phyloP scores from a whole-genome alignment of 2,888 invertebrate genomes.

The Dryocosmus kuriphilus region DNA sequence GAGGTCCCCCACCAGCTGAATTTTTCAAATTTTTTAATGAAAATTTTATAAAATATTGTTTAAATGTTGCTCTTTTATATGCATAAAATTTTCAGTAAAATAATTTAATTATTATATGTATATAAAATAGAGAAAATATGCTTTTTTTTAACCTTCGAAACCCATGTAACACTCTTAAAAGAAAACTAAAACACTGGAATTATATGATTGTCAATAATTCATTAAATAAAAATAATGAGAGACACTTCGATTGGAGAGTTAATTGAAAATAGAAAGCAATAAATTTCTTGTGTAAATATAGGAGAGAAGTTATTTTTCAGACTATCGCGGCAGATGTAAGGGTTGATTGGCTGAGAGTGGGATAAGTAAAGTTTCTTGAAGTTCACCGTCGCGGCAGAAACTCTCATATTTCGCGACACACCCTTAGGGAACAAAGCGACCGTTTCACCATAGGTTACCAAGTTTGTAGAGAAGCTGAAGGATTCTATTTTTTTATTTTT shows the following conservation, averaged over 20 bases:
- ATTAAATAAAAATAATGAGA: not conserved
- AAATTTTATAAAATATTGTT: too few relatives aligned
- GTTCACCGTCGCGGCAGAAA: conserved; percentile 52
- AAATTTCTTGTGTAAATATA: conserved; percentile 36
- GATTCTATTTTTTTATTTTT: not conserved
- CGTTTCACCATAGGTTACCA: conserved; percentile 46
- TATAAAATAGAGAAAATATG: too few relatives aligned
- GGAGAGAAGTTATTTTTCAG: conserved; percentile 42
- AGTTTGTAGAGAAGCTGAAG: conserved; percentile 9
- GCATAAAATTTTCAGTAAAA: too few relatives aligned
- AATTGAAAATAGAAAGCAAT: not conserved
- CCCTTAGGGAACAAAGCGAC: conserved; percentile 50
- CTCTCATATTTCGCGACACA: conserved; percentile 64
- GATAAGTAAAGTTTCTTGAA: conserved; percentile 60
- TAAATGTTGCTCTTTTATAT: too few relatives aligned
- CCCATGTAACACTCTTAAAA: too few relatives aligned
- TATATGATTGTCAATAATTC: too few relatives aligned
- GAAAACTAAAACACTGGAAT: too few relatives aligned
- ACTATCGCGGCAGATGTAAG: conserved; percentile 44
- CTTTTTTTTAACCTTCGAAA: too few relatives aligned
- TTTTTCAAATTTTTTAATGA: too few relatives aligned
- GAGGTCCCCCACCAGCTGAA: too few relatives aligned
- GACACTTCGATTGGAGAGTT: too few relatives aligned
- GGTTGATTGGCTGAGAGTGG: conserved; percentile 62
- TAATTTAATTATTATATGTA: too few relatives aligned